These are phyloP conservation scores for Ctena decussata DNA, from an alignment of 2,888 invertebrate genomes.

Conservation along the genomic window DNA sequence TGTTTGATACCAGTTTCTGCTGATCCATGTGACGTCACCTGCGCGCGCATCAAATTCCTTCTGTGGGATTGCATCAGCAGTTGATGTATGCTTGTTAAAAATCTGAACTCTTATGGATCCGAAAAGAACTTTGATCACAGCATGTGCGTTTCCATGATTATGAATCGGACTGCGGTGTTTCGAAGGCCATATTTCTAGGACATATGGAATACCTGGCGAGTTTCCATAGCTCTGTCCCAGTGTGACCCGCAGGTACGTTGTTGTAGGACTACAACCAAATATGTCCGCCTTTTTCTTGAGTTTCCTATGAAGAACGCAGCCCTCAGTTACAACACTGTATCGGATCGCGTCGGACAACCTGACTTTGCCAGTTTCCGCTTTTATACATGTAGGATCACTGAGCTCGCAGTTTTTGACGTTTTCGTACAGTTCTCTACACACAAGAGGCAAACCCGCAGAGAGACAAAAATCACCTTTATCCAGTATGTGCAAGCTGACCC, in stretches of 20 bases:
- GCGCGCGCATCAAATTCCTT: slow-evolving; percentile 12
- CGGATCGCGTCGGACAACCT: slow-evolving; percentile 21
- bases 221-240: slow-evolving; percentile 14
- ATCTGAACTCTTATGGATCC: slow-evolving; percentile 1
- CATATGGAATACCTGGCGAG: slow-evolving; percentile 13
- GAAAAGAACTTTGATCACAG: slow-evolving; percentile 18
- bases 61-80: not conserved
- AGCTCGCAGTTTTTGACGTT: slow-evolving; percentile 12
- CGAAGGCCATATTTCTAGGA: slow-evolving; percentile 24
- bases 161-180: slow-evolving; percentile 20
- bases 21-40: slow-evolving; percentile 30
- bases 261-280: not conserved
- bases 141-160: slow-evolving; percentile 28
- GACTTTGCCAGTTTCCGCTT: not conserved
- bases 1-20: slow-evolving; percentile 30
- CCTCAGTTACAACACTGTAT: slow-evolving; percentile 16
- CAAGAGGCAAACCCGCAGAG: slow-evolving; percentile 18
- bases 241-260: slow-evolving; percentile 24
- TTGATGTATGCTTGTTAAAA: slow-evolving; percentile 18
- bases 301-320: slow-evolving; percentile 6
- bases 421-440: slow-evolving; percentile 23
- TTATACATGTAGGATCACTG: not conserved
- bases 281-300: not conserved
- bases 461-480: slow-evolving; percentile 8
- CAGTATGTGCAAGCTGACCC: not conserved